phyloP scores from a whole-genome alignment of 2,888 invertebrate species.

The Caenorhabditis japonica region DNA sequence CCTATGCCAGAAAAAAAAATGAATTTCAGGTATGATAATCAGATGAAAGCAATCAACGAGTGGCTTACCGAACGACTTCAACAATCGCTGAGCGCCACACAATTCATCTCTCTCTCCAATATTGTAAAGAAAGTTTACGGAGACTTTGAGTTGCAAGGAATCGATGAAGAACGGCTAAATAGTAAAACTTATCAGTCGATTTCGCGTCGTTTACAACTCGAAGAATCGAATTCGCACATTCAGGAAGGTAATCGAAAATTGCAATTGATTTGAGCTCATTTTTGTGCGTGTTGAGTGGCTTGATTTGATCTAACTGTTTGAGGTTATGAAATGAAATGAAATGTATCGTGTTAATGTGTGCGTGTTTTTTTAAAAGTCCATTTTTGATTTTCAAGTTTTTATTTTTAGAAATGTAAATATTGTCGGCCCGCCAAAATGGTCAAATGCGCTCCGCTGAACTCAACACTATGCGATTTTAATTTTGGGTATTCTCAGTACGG shows the following conservation, averaged over 20 bases:
- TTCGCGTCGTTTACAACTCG: conserved; percentile 93
- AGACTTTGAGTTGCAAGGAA: conserved; percentile 98
- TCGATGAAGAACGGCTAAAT: conserved; percentile 95
- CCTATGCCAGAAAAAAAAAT: conserved; percentile 70
- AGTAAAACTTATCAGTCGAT: conserved; percentile 88
- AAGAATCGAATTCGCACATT: conserved; percentile 82
- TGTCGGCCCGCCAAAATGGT: too few species aligned
- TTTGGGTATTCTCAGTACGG: too few species aligned
- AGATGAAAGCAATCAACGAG: conserved; percentile 91
- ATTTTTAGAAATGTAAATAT: too few species aligned
- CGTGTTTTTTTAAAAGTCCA: too few species aligned
- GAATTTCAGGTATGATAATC: conserved; percentile 87
- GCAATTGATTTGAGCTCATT: neutral
- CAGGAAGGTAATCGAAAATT: conserved; percentile 53
- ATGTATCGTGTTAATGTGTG: conserved; percentile 9
- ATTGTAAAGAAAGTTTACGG: conserved; percentile 95
- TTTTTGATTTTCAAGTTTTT: too few species aligned
- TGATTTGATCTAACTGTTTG: neutral
- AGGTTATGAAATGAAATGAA: conserved; percentile 25
- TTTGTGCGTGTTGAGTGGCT: conserved; percentile 19
- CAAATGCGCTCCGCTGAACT: too few species aligned
- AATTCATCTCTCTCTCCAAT: conserved; percentile 95
- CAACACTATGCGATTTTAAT: too few species aligned
- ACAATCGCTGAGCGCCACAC: conserved; percentile 94
- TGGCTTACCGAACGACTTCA: conserved; percentile 94